Conservation (phyloP, 2,797 vertebrate species). For the Novumbra hubbsi region DNA sequence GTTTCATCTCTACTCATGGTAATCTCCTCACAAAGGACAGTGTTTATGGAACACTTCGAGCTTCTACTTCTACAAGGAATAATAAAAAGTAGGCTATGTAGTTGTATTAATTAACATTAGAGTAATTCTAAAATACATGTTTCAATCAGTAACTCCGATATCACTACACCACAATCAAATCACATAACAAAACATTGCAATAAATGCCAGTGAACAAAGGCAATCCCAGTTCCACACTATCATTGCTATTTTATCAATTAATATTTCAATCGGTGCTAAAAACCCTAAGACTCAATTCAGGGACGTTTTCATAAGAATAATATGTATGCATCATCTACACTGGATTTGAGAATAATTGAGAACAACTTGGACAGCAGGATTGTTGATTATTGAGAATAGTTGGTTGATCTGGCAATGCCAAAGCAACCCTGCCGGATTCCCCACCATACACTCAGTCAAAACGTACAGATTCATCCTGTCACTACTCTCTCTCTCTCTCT, state of each 20-base stretch:
- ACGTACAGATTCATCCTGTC: constrained; percentile 51
- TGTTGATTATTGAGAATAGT: constrained; percentile 56
- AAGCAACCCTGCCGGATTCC: constrained; percentile 58
- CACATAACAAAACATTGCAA: background rate
- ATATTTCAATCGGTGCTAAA: constrained; percentile 34
- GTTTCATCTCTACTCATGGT: background rate
- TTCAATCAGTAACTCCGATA: background rate
- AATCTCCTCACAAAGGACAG: background rate
- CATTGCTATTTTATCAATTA: constrained; percentile 24
- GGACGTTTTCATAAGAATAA: constrained; percentile 30
- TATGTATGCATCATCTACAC: constrained; percentile 12
- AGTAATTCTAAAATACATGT: background rate
- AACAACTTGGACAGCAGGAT: constrained; percentile 60
- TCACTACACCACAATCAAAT: background rate
- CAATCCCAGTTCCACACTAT: background rate
- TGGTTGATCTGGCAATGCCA: constrained; percentile 47
- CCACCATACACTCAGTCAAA: constrained; percentile 64
- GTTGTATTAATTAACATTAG: background rate
- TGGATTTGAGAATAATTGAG: constrained; percentile 37
- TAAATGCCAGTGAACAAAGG: background rate
- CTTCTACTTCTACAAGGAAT: background rate
- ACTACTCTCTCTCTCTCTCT: background rate
- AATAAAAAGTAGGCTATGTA: background rate
- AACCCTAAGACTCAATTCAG: constrained; percentile 16
- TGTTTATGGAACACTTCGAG: background rate